Base-by-base conservation (phyloP, 2,113 vertebrate genomes). In the Semnornis frantzii region DNA sequence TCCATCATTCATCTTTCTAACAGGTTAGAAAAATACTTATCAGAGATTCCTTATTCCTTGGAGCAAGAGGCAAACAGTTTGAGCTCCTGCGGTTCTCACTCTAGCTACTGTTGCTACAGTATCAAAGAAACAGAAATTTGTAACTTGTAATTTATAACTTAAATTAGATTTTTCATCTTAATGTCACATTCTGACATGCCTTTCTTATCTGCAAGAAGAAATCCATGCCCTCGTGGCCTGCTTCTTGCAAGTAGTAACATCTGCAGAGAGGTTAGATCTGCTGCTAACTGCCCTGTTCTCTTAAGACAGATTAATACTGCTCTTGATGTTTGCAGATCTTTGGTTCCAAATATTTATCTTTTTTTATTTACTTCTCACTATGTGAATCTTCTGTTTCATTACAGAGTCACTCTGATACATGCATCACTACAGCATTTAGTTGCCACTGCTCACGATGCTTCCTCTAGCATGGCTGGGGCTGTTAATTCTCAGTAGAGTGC, bases 331-430 rank as follows among this genome's bases (percentile, higher is more conserved):
- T 76, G 9, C 9, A 55, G 74, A 46, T 62, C 60, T 92, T 92
- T 85, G n/a, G 90, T 58, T 85, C 31, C 68, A 92, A 71, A 72
- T 76, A 85, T 84, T 94, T 87, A 57, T 87, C 59, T 82, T 71
- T 25, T 25, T 70, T 89, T 27, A 92, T 82, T 90, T 88, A 81
- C 88, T 92, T 84, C 74, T 89, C 59, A 33, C 59, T 52, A 73
- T 19, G 76, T 82, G 55, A 83, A 76, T 75, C 74, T 87, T 31
- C 73, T 1, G 1, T 63, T 82, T 91, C 74, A 68, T 42, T 7
- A 2, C 55, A 70, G 39, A 91, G 28, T 12, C 18, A 42, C 42
- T 84, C 39, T 57, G 33, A 95, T 62, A 82, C 18, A 68, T 37
- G 44, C 10, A 31, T 79, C 66, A 81, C 52, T 69, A 34, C 50